Evolutionary conservation across 2,888 invertebrate species (phyloP).

Genomic region (Heliconius erato): DNA sequence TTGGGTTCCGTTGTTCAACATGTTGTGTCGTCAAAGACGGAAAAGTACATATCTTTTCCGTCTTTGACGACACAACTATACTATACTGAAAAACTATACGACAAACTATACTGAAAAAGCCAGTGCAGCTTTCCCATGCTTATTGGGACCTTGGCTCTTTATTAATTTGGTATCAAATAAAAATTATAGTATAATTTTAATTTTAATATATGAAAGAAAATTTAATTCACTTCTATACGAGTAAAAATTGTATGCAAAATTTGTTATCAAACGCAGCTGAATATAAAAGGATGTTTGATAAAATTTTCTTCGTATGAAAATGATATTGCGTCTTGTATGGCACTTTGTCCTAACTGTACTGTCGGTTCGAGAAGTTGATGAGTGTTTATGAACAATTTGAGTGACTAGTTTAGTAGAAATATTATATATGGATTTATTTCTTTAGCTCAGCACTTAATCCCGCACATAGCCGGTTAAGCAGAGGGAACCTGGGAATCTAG

Average conservation of each 20-base stretch:
- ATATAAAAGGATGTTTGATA: conserved; percentile 48
- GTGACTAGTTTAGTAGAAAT: background rate
- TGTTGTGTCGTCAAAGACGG: too few species aligned
- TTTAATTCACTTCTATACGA: background rate
- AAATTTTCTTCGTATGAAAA: conserved; percentile 50
- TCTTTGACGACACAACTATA: too few species aligned
- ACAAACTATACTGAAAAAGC: too few species aligned
- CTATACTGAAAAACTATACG: too few species aligned
- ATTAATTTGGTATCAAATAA: too few species aligned
- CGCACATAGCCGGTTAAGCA: background rate
- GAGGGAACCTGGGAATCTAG: background rate
- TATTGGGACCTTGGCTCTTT: too few species aligned
- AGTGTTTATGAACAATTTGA: background rate
- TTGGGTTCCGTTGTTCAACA: too few species aligned
- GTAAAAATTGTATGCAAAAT: conserved; percentile 28
- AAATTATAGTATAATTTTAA: too few species aligned
- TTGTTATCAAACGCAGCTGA: conserved; percentile 37
- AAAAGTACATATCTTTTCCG: too few species aligned
- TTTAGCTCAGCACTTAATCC: too few species aligned
- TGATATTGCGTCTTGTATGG: conserved; percentile 51
- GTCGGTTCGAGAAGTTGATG: conserved; percentile 7
- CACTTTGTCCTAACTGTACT: conserved; percentile 48
- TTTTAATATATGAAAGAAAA: background rate
- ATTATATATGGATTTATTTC: background rate
- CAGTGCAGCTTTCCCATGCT: too few species aligned